These are phyloP conservation scores for Forbesichthys papilliferus DNA, from an alignment of 2,113 vertebrate genomes.

Conservation along the genomic window DNA sequence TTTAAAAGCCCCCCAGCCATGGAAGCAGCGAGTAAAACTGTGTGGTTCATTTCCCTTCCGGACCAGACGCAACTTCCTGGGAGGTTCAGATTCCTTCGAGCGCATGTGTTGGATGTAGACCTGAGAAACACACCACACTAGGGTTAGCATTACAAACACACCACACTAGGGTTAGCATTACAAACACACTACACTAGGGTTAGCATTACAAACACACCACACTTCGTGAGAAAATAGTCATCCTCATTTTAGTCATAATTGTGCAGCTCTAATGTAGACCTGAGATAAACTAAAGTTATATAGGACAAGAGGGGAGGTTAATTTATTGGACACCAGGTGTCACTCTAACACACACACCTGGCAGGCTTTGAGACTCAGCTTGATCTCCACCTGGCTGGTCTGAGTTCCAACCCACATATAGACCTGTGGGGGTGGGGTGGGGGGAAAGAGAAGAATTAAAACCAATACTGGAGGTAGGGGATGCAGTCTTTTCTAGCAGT, in stretches of 20 bases:
- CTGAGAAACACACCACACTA: constrained; percentile 60
- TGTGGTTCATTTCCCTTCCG: constrained; percentile 95
- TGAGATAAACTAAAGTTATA: too few relatives aligned
- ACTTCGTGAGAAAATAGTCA: too few relatives aligned
- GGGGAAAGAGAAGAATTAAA: background rate
- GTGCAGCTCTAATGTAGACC: too few relatives aligned
- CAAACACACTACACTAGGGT: too few relatives aligned
- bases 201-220: too few relatives aligned
- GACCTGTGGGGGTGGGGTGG: constrained; percentile 75
- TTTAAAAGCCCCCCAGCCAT: constrained; percentile 92
- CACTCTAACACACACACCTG: constrained; percentile 73
- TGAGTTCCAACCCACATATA: constrained; percentile 99
- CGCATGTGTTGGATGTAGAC: constrained; percentile 98
- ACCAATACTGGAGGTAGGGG: too few relatives aligned
- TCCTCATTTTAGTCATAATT: too few relatives aligned
- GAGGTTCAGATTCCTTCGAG: constrained; percentile 82
- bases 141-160: background rate
- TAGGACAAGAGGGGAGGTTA: background rate
- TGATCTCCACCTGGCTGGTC: constrained; percentile 98
- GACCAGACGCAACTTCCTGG: constrained; percentile 92
- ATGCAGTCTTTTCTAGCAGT: too few relatives aligned
- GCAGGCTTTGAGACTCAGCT: constrained; percentile 95
- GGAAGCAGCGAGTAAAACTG: constrained; percentile 94
- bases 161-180: too few relatives aligned
- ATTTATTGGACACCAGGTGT: background rate